These are phyloP conservation scores for Galago senegalensis DNA, from an alignment of 2,797 vertebrate genomes.

Conservation along the genomic window DNA sequence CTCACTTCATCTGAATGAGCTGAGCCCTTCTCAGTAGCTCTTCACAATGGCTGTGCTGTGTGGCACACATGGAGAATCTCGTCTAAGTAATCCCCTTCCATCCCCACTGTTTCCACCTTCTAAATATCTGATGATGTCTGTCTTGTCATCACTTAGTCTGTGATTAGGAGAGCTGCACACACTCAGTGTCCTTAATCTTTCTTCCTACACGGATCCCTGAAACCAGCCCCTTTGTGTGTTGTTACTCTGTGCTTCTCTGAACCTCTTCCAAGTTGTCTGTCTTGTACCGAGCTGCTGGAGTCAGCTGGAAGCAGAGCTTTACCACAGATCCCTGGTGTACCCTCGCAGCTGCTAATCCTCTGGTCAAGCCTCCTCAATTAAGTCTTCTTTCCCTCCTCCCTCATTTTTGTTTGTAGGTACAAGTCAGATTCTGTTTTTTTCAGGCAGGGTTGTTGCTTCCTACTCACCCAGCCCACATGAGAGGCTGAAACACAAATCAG, in stretches of 20 bases:
- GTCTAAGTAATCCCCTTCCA: constrained; percentile 53
- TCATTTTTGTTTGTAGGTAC: neutral
- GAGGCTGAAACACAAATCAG: neutral
- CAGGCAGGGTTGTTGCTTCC: neutral
- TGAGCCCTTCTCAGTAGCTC: neutral
- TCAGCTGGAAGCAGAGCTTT: neutral
- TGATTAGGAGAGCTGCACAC: constrained; percentile 52
- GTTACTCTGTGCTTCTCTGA: constrained; percentile 61
- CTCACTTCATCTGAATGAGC: neutral
- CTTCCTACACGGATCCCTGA: constrained; percentile 57
- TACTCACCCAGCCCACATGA: neutral
- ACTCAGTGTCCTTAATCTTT: constrained; percentile 73
- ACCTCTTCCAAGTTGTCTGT: constrained; percentile 61
- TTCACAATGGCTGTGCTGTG: neutral
- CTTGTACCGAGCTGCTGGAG: neutral
- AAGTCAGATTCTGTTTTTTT: neutral
- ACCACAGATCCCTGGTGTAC: neutral
- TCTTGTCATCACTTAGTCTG: constrained; percentile 58
- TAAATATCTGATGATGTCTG: neutral
- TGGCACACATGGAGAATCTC: neutral
- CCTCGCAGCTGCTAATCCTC: neutral
- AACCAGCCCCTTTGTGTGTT: constrained; percentile 33
- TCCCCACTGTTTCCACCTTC: constrained; percentile 36
- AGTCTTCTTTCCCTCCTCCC: neutral
- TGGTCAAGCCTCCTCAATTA: neutral